A percentile compares a stretch with the other conserved stretches of the same genome.
These are phyloP conservation scores for Poecilia wingei DNA, from an alignment of 2,797 vertebrate genomes.

Conservation along the genomic window DNA sequence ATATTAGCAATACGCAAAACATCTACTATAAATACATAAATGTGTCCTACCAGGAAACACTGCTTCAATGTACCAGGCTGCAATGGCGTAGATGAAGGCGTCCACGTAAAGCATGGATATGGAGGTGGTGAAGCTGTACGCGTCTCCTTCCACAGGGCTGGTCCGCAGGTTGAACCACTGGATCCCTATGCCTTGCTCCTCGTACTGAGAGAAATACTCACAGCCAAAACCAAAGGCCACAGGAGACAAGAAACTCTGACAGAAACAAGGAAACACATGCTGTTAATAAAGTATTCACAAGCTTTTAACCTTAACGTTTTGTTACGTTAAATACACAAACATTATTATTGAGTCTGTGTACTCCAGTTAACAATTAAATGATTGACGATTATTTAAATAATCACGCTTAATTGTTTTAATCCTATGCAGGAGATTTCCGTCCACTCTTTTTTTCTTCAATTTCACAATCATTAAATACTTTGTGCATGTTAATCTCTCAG, in stretches of 20 bases:
- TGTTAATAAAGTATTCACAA: neutral
- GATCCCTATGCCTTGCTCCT: constrained; percentile 90
- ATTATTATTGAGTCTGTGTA: no score
- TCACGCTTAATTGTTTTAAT: no score
- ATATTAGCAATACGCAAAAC: neutral
- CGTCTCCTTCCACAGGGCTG: constrained; percentile 83
- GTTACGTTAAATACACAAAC: neutral
- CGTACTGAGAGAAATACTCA: constrained; percentile 90
- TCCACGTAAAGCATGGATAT: constrained; percentile 86
- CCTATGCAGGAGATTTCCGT: neutral
- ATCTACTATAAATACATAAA: constrained; percentile 3
- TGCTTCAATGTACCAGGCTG: constrained; percentile 90
- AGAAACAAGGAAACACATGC: neutral
- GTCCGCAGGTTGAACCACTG: constrained; percentile 87
- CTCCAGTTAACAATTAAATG: no score
- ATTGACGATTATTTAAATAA: no score
- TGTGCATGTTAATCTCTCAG: neutral
- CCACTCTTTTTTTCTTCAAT: neutral
- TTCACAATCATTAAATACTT: neutral
- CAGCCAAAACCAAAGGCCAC: constrained; percentile 95
- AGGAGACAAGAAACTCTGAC: constrained; percentile 89
- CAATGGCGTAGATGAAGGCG: constrained; percentile 80
- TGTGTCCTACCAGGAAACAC: constrained; percentile 86
- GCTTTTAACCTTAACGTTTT: neutral
- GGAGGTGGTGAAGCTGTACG: constrained; percentile 84